Base-by-base conservation (phyloP, 2,888 invertebrate species). In the Spisula subtruncata region DNA sequence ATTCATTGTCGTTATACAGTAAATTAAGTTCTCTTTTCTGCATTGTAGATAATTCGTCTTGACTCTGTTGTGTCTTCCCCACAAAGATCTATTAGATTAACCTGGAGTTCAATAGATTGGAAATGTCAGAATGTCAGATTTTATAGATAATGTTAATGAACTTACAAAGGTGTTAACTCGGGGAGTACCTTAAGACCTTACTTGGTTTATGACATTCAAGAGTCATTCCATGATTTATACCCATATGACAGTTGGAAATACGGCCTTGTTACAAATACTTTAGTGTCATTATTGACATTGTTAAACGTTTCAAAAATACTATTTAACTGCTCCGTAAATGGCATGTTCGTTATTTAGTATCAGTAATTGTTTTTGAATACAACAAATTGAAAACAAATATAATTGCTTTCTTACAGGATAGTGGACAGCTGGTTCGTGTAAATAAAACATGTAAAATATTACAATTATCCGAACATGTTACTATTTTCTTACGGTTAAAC, bases 61-160 rank as follows among this genome's bases (percentile, higher is more conserved):
- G 85, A 91, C 87, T 83, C 86, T 86, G 25, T 81, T 41, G 84
- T 86, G 86, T 91, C 91, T 89, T 91, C 91, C n/a, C 29, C 80
- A 51, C 81, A 81, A 60, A 82, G 86, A 85, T 89, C 83, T 41
- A 29, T 12, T 41, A 20, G 91, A 91, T 90, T 81, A 90, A 41
- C 88, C 88, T 71, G 25, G 16, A 54, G 66, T 82, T 88, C 89
- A 84, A 81, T 85, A 88, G 83, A 88, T 88, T 88, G 60, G 46
- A 88, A 91, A 91, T 91, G 91, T 91, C 91, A 91, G 87, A 88
- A 82, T 91, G 91, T 89, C 91, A 91, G 91, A 91, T 91, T 46
- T 75, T n/a, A 54, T 25, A 46, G 91, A 91, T 91, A 91, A 66
- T 54, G 80, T 48, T 91, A 90, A 91, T 87, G 86, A 89, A 86